phyloP scores from a whole-genome alignment of 2,888 invertebrate genomes.

The Exocentrus adspersus region DNA sequence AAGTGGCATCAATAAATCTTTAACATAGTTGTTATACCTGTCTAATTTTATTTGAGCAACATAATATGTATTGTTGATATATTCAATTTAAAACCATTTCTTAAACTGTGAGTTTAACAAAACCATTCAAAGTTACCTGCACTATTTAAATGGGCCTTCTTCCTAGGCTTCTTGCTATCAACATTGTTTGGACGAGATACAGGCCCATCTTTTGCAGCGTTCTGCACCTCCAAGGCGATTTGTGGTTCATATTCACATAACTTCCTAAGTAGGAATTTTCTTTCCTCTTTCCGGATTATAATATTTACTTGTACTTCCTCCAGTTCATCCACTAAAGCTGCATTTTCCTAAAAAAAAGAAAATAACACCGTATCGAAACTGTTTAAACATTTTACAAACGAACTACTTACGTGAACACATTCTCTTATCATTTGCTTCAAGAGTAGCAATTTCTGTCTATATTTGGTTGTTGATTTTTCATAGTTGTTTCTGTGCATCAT shows the following conservation, averaged over 20 bases:
- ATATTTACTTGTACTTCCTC: constrained; percentile 85
- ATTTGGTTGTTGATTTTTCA: constrained; percentile 60
- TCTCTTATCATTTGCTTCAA: constrained; percentile 73
- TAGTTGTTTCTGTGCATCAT: constrained; percentile 26
- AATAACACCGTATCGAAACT: background rate
- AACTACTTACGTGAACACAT: constrained; percentile 75
- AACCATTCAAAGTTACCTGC: background rate
- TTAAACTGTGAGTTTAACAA: too few relatives aligned
- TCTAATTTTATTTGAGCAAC: too few relatives aligned
- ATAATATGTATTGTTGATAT: too few relatives aligned
- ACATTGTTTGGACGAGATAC: constrained; percentile 39
- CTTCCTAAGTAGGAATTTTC: constrained; percentile 82
- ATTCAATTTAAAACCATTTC: too few relatives aligned
- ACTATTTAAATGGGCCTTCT: constrained; percentile 33
- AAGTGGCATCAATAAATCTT: too few relatives aligned
- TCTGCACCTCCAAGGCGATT: constrained; percentile 60
- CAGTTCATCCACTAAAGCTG: constrained; percentile 88
- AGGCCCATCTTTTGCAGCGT: constrained; percentile 54
- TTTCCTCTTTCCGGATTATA: constrained; percentile 82
- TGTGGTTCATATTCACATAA: constrained; percentile 73
- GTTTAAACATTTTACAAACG: too few relatives aligned
- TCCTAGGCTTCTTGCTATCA: constrained; percentile 53
- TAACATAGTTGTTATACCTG: too few relatives aligned
- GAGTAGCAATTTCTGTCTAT: constrained; percentile 71
- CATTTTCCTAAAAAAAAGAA: constrained; percentile 74